Base-by-base conservation (phyloP, 2,113 vertebrate species). In the Sakesphorus luctuosus region DNA sequence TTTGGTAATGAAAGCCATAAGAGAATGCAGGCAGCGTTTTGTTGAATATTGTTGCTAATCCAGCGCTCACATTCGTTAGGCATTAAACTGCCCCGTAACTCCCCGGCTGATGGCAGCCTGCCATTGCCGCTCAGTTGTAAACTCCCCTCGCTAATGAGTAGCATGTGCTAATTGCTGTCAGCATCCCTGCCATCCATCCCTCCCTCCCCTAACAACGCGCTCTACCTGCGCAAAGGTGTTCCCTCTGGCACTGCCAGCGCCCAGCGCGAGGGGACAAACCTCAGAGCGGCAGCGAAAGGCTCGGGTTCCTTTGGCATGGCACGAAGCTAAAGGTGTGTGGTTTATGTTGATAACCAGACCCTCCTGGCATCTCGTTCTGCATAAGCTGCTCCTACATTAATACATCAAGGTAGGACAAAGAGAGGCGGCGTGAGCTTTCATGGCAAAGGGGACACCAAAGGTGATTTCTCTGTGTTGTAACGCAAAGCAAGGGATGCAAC, bases 101-200 rank as follows among this genome's bases (percentile, higher is more conserved):
- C 97, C 97, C 96, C 84, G 68, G 36, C 96, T 95, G 97, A 98
- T 99, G 99, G 99, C 99, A 99, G 98, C 76, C 85, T 98, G 98
- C 99, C 99, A 99, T 97, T 93, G 98, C 97, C 84, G 97, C 98
- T 98, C 98, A 93, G 97, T 97, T 98, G 97, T 98, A 98, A 98
- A 99, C 99, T 99, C 98, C 96, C 95, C 98, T 99, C 99, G 98
- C 98, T 99, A 99, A 99, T 99, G 99, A 98, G 98, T 98, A 98
- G 98, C 98, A 98, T 99, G 98, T 99, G 98, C 99, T 99, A 99
- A 99, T 99, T 99, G 99, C 98, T 98, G 98, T 98, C 98, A 97
- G 97, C 97, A 97, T 98, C 87, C 95, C 94, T 97, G 91, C 92
- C 52, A 90, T 91, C 96, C 95, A 90, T 94, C 93, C 97, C 95